A percentile compares a stretch with the other conserved stretches of the same genome.
These are phyloP conservation scores for Glaucopsyche alexis DNA, from an alignment of 2,888 invertebrate species.

Conservation along the genomic window DNA sequence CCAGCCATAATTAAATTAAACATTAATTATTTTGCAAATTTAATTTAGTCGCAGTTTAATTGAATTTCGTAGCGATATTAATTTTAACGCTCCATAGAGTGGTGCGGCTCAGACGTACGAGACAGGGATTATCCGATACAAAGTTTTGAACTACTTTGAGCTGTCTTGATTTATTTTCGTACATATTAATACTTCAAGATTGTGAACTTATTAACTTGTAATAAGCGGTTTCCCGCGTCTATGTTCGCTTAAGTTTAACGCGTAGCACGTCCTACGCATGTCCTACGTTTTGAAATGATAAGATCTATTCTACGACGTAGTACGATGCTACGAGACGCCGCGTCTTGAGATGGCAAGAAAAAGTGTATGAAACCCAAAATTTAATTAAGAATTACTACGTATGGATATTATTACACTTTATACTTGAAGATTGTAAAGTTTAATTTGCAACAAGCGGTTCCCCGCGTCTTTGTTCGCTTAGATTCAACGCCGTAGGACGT, in stretches of 20 bases:
- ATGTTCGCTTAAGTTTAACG: not conserved
- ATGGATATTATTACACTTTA: too few species aligned
- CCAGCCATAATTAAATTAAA: slow-evolving; percentile 7
- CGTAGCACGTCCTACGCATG: not conserved
- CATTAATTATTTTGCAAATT: not conserved
- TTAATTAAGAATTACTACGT: too few species aligned
- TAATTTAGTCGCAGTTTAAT: slow-evolving; percentile 6
- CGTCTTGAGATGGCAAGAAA: too few species aligned
- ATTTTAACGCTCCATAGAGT: not conserved
- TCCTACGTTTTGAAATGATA: not conserved
- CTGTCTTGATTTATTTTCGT: slow-evolving; percentile 11
- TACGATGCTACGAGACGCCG: too few species aligned
- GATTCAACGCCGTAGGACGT: too few species aligned
- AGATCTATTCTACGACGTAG: too few species aligned
- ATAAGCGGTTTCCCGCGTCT: not conserved
- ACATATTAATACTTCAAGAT: slow-evolving; percentile 5
- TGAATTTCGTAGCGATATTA: slow-evolving; percentile 10
- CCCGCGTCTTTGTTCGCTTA: too few species aligned
- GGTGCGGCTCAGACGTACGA: not conserved
- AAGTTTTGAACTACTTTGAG: slow-evolving; percentile 7
- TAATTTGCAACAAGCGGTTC: too few species aligned
- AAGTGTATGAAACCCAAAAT: too few species aligned
- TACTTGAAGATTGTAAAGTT: too few species aligned
- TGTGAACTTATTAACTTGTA: not conserved
- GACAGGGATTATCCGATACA: slow-evolving; percentile 5